A percentile compares a stretch with the other conserved stretches of the same genome.
Conservation (phyloP, 2,113 vertebrate species). For the Antigone vipio region DNA sequence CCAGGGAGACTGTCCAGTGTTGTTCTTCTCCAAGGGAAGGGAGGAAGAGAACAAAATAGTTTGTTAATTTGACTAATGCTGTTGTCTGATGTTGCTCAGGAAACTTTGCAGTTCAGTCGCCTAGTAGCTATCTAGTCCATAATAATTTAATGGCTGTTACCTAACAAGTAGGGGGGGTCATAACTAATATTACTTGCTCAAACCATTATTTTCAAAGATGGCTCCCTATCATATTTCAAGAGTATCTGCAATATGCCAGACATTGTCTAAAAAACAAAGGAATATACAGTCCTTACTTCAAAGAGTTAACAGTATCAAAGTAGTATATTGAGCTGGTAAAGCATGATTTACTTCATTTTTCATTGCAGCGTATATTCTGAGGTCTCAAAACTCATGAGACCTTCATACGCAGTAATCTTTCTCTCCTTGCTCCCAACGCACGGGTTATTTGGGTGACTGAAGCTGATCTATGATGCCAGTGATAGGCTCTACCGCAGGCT, state of each 20-base stretch:
- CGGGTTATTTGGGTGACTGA: not conserved
- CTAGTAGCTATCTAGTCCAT: not conserved
- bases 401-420: not conserved
- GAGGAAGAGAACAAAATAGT: not conserved
- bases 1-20: not conserved
- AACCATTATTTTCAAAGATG: not conserved
- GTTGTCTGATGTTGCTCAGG: not conserved
- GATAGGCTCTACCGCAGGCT: not conserved
- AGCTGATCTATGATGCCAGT: not conserved
- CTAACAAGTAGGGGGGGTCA: rapidly evolving
- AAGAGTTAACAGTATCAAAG: not conserved
- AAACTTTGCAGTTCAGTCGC: not conserved
- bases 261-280: not conserved
- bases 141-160: not conserved
- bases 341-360: not conserved
- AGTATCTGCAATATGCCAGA: not conserved
- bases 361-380: not conserved
- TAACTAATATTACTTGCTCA: not conserved
- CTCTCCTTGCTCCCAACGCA: not conserved
- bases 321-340: not conserved
- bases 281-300: not conserved
- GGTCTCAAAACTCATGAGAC: not conserved
- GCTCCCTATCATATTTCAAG: not conserved
- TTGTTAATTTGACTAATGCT: not conserved
- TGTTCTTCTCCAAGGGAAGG: not conserved